Evolutionary conservation across 2,797 vertebrate species (phyloP).

Genomic region (Gallinago nigripennis): DNA sequence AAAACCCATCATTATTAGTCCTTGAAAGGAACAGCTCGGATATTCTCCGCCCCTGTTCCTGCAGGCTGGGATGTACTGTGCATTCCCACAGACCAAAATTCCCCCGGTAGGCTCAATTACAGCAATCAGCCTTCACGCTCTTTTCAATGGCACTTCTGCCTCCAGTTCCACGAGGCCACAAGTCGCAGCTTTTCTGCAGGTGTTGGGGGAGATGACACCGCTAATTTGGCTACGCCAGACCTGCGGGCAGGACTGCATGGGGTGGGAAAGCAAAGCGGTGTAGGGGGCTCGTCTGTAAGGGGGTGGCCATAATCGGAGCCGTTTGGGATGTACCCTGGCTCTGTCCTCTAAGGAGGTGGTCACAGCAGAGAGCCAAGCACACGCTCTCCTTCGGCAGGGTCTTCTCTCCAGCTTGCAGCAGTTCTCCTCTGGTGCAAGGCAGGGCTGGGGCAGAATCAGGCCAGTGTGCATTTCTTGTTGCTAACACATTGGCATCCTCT

Average conservation of each 20-base stretch:
- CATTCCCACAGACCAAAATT: neutral
- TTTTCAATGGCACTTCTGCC: neutral
- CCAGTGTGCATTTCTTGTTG: conserved; percentile 40
- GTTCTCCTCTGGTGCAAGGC: neutral
- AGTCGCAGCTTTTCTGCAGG: neutral
- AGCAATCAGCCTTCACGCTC: conserved; percentile 31
- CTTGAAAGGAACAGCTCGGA: conserved; percentile 24
- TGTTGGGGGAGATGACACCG: neutral
- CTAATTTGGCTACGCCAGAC: neutral
- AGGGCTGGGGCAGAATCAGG: conserved; percentile 5
- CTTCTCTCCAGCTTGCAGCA: neutral
- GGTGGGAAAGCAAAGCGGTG: rapidly evolving
- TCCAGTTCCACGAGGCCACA: rapidly evolving
- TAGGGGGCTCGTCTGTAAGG: neutral
- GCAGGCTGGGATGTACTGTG: conserved; percentile 32
- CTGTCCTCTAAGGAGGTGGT: rapidly evolving
- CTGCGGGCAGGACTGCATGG: neutral
- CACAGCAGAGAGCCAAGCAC: rapidly evolving
- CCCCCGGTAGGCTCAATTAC: conserved; percentile 55
- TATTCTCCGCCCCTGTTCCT: conserved; percentile 25
- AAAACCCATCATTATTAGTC: conserved; percentile 64
- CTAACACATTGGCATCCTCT: conserved; percentile 51
- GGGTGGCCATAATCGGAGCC: rapidly evolving
- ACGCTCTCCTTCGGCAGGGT: neutral
- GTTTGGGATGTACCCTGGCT: neutral